Percentiles rank a stretch among this genome's conserved stretches.
phyloP scores from a whole-genome alignment of 2,888 invertebrate genomes.

The Drosophila leonis region DNA sequence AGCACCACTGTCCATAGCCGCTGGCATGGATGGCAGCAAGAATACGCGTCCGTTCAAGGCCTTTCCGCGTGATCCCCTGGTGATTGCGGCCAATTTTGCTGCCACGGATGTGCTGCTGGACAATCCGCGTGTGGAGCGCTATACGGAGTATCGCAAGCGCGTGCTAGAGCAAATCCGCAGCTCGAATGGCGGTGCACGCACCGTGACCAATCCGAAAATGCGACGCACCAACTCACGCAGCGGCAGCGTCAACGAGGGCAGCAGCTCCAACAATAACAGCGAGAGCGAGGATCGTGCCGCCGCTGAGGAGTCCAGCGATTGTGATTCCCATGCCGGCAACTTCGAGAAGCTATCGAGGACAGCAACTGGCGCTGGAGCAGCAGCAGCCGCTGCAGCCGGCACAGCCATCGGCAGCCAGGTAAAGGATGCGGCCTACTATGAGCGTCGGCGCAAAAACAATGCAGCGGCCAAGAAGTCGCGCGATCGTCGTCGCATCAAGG shows the following conservation, averaged over 20 bases:
- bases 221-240: slow-evolving; percentile 86
- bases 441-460: slow-evolving; percentile 95
- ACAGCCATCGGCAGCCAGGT: slow-evolving; percentile 69
- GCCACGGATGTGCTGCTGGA: slow-evolving; percentile 86
- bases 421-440: slow-evolving; percentile 94
- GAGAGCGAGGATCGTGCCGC: slow-evolving; percentile 83
- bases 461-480: slow-evolving; percentile 97
- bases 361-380: not conserved
- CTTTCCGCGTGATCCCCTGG: slow-evolving; percentile 90
- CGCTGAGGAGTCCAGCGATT: slow-evolving; percentile 83
- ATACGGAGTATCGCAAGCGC: slow-evolving; percentile 89
- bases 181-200: slow-evolving; percentile 87
- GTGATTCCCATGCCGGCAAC: slow-evolving; percentile 81
- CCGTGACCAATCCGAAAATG: slow-evolving; percentile 90
- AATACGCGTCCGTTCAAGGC: slow-evolving; percentile 89
- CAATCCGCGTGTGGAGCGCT: slow-evolving; percentile 89
- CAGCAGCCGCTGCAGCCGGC: slow-evolving; percentile 9
- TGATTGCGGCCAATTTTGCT: slow-evolving; percentile 87
- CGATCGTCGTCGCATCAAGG: slow-evolving; percentile 94
- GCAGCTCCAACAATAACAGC: slow-evolving; percentile 80
- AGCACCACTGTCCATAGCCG: slow-evolving; percentile 41
- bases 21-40: slow-evolving; percentile 80
- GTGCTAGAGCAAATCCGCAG: slow-evolving; percentile 88
- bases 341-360: slow-evolving; percentile 55
- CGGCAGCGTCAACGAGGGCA: slow-evolving; percentile 78